These are phyloP conservation scores for Proales similis DNA, from an alignment of 1,140 invertebrate species.

Conservation along the genomic window DNA sequence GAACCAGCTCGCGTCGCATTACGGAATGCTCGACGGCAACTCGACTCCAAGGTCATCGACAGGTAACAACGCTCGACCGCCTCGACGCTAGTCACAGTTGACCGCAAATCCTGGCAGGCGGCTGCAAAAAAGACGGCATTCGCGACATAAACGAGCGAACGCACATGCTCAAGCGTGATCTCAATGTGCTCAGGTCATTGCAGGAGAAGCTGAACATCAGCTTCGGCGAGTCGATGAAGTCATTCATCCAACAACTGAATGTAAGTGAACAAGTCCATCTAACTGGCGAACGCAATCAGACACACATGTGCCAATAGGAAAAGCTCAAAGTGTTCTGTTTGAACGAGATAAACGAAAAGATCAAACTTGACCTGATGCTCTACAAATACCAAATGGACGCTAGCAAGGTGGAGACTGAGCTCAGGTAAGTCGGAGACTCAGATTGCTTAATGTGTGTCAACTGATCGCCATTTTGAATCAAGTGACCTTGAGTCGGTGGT, in stretches of 20 bases:
- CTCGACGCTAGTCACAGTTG: no score
- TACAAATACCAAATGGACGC: slow-evolving; percentile 84
- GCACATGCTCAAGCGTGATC: slow-evolving; percentile 77
- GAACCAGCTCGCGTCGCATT: slow-evolving; percentile 5
- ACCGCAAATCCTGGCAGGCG: no score
- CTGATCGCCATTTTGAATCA: slow-evolving; percentile 39
- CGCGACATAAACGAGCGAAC: slow-evolving; percentile 85
- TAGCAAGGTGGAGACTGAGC: slow-evolving; percentile 77
- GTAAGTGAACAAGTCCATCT: slow-evolving; percentile 40
- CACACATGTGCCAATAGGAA: no score
- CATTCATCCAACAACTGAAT: slow-evolving; percentile 60
- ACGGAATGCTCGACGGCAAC: no score
- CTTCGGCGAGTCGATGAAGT: slow-evolving; percentile 78
- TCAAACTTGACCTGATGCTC: slow-evolving; percentile 66
- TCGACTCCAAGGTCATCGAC: no score
- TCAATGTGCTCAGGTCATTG: slow-evolving; percentile 73
- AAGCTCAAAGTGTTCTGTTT: slow-evolving; percentile 57
- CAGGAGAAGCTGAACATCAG: slow-evolving; percentile 81
- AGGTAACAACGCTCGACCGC: no score
- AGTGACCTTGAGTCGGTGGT: slow-evolving; percentile 86
- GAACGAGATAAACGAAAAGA: slow-evolving; percentile 59
- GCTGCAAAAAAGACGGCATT: no score
- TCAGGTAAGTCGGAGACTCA: slow-evolving; percentile 61
- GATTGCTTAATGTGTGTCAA: neutral
- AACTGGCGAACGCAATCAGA: no score